Percentiles rank a stretch among this genome's conserved stretches.
Evolutionary conservation across 1,140 invertebrate genomes (phyloP).

Genomic region (Helicorthomorpha holstii): DNA sequence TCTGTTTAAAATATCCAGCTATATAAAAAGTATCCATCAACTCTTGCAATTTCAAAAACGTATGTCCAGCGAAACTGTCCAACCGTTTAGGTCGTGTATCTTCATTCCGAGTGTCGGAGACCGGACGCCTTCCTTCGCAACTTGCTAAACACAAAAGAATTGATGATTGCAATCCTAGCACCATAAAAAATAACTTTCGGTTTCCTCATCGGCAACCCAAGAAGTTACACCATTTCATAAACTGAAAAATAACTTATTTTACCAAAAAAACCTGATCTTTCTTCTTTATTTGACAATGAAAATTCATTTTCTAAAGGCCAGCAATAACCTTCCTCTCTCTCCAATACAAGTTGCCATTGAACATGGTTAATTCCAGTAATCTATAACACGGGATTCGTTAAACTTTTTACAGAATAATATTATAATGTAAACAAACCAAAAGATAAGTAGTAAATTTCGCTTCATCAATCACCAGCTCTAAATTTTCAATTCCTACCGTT

Average conservation of each 20-base stretch:
- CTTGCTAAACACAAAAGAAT: not conserved
- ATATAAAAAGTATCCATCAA: slow-evolving; percentile 25
- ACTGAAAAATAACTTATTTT: too few relatives aligned
- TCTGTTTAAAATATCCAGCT: slow-evolving; percentile 25
- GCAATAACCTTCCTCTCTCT: slow-evolving; percentile 18
- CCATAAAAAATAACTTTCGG: not conserved
- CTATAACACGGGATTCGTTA: slow-evolving; percentile 20
- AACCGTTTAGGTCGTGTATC: slow-evolving; percentile 17
- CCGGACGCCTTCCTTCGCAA: not conserved
- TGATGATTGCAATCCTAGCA: not conserved
- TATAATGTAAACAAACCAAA: slow-evolving; percentile 32
- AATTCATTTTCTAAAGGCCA: slow-evolving; percentile 16
- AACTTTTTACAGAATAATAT: not conserved
- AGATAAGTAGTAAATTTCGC: slow-evolving; percentile 44
- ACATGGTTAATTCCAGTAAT: slow-evolving; percentile 35
- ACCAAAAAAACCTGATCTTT: too few relatives aligned
- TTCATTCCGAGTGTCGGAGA: not conserved
- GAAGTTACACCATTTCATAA: too few relatives aligned
- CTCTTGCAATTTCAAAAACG: slow-evolving; percentile 22
- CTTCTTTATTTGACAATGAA: not conserved
- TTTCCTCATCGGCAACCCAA: too few relatives aligned
- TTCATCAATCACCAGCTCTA: slow-evolving; percentile 48
- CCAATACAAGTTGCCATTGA: slow-evolving; percentile 28
- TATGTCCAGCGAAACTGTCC: slow-evolving; percentile 15
- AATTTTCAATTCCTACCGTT: slow-evolving; percentile 34